These are phyloP conservation scores for Ommatoiulus sabulosus DNA, from an alignment of 2,888 invertebrate species.

Conservation along the genomic window DNA sequence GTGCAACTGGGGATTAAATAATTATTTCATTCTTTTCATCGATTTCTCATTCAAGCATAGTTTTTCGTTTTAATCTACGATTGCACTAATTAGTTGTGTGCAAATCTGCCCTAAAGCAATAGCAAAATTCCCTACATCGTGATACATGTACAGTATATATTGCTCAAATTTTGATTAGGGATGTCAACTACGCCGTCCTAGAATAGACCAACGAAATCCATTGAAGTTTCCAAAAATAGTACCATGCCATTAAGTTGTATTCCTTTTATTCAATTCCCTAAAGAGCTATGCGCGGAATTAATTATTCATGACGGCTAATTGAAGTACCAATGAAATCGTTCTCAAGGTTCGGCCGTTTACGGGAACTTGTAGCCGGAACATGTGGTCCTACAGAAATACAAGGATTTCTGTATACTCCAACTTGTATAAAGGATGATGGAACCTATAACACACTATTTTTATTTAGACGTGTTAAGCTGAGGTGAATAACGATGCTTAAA, in stretches of 20 bases:
- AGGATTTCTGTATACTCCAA: too few relatives aligned
- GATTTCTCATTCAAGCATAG: too few relatives aligned
- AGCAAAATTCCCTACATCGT: neutral
- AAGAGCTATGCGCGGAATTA: neutral
- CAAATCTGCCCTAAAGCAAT: too few relatives aligned
- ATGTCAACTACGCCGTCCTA: neutral
- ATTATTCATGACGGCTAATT: slow-evolving; percentile 35
- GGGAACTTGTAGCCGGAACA: neutral
- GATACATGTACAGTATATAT: neutral
- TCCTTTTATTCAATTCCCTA: neutral
- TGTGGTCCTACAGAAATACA: neutral
- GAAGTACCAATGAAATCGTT: neutral
- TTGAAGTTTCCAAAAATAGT: neutral
- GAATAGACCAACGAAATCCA: neutral
- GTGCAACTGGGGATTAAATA: too few relatives aligned
- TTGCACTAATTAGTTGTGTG: too few relatives aligned
- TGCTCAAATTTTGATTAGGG: neutral
- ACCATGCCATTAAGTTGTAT: neutral
- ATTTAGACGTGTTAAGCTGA: neutral
- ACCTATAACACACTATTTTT: neutral
- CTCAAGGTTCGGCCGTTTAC: neutral
- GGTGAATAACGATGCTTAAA: neutral
- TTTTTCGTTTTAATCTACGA: too few relatives aligned
- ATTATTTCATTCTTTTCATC: too few relatives aligned
- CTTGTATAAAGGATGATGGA: too few relatives aligned